Evolutionary conservation across 2,113 vertebrate genomes (phyloP), one percentile per base, ranked within the genome.

Genomic region (Gavia stellata): DNA sequence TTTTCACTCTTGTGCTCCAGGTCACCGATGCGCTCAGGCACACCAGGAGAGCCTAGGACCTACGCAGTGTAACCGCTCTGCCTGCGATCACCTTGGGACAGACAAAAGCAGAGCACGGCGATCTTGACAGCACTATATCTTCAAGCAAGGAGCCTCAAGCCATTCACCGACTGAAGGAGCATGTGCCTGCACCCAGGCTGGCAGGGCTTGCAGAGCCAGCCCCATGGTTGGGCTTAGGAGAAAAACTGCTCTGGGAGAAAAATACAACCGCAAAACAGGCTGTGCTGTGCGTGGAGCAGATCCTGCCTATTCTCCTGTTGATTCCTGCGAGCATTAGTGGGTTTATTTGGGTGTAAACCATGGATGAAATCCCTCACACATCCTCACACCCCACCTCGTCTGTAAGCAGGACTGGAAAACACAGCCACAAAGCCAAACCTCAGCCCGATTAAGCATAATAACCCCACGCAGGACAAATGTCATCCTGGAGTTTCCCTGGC

Each of bases 211-310:
- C 40, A 81, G 66, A 94, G 87, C 53, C 68, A 73, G 77, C 42
- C 77, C 49, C 50, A 7, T 5, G 3, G 73, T 28, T 1, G 0
- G 18, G 25, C 40, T 78, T 59, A 36, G n/a, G 16, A 56, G 18
- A 38, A 6, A 74, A 94, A 56, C 28, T 14, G 34, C 50, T 65
- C 40, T 29, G 36, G 58, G 17, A 92, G 33, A 80, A 66, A 66
- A 73, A 33, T 3, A 40, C 11, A 75, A 55, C 29, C 42, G 42
- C 68, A 63, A 38, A 74, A 77, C 12, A 21, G 45, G 28, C 53
- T 81, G 3, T n/a, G 42, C 38, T 55, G 38, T 52, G 31, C 11
- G 23, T 2, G 31, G 34, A 68, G 28, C 38, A 63, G 23, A 38
- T 20, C 40, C 56, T 67, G 62, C 38, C 42, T 88, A 7, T 23